phyloP scores from a whole-genome alignment of 92 coral and sea anemone genomes.

The Ricordea florida region DNA sequence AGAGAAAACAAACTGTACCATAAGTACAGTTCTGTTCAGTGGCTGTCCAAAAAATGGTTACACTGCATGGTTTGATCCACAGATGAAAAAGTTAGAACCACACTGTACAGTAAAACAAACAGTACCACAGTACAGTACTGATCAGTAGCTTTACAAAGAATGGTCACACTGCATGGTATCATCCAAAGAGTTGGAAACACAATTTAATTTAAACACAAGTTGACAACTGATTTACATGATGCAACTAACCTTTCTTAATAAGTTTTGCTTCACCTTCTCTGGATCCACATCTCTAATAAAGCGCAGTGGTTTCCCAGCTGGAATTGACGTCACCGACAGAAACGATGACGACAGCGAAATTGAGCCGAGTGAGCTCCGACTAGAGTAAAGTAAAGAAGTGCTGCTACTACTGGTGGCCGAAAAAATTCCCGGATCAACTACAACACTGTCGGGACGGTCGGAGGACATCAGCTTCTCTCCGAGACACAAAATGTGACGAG shows the following conservation, averaged over 20 bases:
- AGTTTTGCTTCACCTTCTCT: slow-evolving; percentile 69
- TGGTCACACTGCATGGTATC: too few species aligned
- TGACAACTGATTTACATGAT: too few species aligned
- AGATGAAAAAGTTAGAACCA: too few species aligned
- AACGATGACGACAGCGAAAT: slow-evolving; percentile 77
- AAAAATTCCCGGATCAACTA: slow-evolving; percentile 55
- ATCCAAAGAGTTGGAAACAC: too few species aligned
- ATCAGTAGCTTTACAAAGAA: too few species aligned
- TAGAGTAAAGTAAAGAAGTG: slow-evolving; percentile 52
- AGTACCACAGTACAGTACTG: too few species aligned
- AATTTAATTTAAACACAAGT: too few species aligned
- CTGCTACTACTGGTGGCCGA: slow-evolving; percentile 66
- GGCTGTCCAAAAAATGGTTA: too few species aligned
- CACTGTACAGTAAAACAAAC: too few species aligned
- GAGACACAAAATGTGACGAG: slow-evolving; percentile 84
- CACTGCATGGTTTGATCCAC: too few species aligned
- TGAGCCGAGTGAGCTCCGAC: slow-evolving; percentile 64
- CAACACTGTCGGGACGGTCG: slow-evolving; percentile 53
- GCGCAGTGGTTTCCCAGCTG: slow-evolving; percentile 80
- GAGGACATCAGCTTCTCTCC: slow-evolving; percentile 77
- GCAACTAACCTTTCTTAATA: slow-evolving; percentile 76
- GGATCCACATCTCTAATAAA: slow-evolving; percentile 64
- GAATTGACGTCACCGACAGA: slow-evolving; percentile 79
- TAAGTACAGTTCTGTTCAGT: too few species aligned
- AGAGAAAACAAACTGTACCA: too few species aligned